phyloP scores from a whole-genome alignment of 2,797 vertebrate species.

The Sciurus vulgaris region DNA sequence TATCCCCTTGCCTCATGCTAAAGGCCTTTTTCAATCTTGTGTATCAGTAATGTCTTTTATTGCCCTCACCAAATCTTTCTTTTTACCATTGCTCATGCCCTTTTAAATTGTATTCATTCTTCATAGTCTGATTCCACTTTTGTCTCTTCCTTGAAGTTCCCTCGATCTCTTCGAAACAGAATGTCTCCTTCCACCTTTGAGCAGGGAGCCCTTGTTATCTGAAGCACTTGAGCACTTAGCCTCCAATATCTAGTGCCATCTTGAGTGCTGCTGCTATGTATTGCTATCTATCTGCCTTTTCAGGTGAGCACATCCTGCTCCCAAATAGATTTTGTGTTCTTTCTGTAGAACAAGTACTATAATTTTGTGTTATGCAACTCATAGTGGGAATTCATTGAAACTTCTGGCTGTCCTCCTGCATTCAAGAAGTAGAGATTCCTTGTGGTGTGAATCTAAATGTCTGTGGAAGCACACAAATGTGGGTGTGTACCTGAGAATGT shows the following conservation, averaged over 20 bases:
- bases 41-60: slow-evolving; percentile 24
- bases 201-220: slow-evolving; percentile 29
- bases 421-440: not conserved
- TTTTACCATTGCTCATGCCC: not conserved
- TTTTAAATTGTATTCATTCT: slow-evolving; percentile 31
- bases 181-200: slow-evolving; percentile 14
- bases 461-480: not conserved
- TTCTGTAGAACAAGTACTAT: slow-evolving; percentile 38
- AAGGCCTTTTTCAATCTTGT: slow-evolving; percentile 20
- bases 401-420: not conserved
- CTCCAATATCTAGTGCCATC: not conserved
- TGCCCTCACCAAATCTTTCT: not conserved
- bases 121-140: slow-evolving; percentile 32
- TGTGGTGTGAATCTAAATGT: not conserved
- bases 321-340: slow-evolving; percentile 36
- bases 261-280: not conserved
- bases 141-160: slow-evolving; percentile 43
- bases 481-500: not conserved
- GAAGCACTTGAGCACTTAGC: not conserved
- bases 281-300: slow-evolving; percentile 29
- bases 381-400: slow-evolving; percentile 15
- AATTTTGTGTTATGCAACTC: not conserved
- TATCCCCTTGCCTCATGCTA: not conserved
- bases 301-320: slow-evolving; percentile 34
- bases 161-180: slow-evolving; percentile 21